Base-by-base conservation (phyloP, 2,113 vertebrate genomes). In the Alosa alosa region DNA sequence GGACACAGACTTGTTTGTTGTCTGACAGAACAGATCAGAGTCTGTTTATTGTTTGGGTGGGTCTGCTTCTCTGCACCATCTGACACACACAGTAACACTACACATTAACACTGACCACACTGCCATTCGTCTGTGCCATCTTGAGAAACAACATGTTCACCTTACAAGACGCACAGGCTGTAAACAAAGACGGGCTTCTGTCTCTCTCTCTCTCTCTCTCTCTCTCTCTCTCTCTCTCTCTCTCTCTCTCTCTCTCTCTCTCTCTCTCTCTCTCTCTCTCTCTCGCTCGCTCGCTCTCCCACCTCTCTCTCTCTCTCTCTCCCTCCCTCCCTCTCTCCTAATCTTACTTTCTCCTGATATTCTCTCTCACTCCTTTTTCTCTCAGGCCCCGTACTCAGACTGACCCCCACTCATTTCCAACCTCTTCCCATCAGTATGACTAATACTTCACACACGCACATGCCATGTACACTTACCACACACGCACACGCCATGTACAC, bases 21-120 rank as follows among this genome's bases (percentile, higher is more conserved):
- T 78, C 72, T 78, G 72, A 78, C 72, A 78, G 72, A 78, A 78
- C 72, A 78, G 10, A 78, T 39, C 31, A 36, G 31, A 36, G 10
- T 78, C 72, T 78, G 72, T 78, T 72, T 78, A 78, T 39, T 78
- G 72, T 78, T 78, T 36, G 72, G 72, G 72, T 78, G 64, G 39
- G 72, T 78, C 25, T 39, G 72, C 72, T 5, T 41, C 72, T 36
- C 72, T 78, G 31, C 17, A 78, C 72, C 72, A 78, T 78, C 72
- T 78, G 72, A 75, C 68, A 75, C 31, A 39, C 68, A 64, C 57
- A 64, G 5, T n/a, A 6, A 64, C 60, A n/a, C 41, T 8, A 64
- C 60, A 64, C 60, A 25, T 20, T n/a, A 20, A 64, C 20, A 72
- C 72, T 78, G 72, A 78, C 72, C 72, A 17, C 72, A 78, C 25